A percentile compares a stretch with the other conserved stretches of the same genome.
phyloP scores from a whole-genome alignment of 2,113 vertebrate genomes.

The Silurus glanis region DNA sequence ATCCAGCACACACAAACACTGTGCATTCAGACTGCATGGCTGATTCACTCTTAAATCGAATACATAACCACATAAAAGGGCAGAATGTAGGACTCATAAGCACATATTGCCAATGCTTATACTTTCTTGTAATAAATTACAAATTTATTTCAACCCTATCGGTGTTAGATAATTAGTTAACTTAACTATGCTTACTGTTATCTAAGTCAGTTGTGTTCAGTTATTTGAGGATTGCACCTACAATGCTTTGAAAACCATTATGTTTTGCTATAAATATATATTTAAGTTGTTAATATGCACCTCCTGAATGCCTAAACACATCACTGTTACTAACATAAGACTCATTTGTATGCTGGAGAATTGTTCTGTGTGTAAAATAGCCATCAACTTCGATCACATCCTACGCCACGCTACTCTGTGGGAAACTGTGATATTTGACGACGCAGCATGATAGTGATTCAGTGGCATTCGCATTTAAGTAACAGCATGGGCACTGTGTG shows the following conservation, averaged over 20 bases:
- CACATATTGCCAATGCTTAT: background rate
- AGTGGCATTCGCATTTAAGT: conserved; percentile 10
- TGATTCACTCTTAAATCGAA: background rate
- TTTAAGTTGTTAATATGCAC: background rate
- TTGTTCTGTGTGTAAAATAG: background rate
- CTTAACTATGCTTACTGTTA: background rate
- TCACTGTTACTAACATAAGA: background rate
- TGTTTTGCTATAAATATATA: background rate
- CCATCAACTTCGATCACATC: conserved; percentile 10
- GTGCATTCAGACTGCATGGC: background rate
- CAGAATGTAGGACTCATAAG: background rate
- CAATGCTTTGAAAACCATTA: too few relatives aligned
- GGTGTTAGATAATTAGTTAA: background rate
- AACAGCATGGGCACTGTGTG: conserved; percentile 27
- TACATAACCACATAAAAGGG: background rate
- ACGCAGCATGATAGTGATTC: background rate
- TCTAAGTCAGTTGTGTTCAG: background rate
- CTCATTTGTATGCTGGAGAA: conserved; percentile 14
- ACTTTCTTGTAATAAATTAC: background rate
- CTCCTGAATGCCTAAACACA: background rate
- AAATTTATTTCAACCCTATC: background rate
- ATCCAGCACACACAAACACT: background rate
- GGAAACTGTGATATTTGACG: conserved; percentile 31
- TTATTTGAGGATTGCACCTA: background rate
- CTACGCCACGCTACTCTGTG: conserved; percentile 7